Conservation (phyloP, 2,888 invertebrate genomes). For the Abscondita cerata region DNA sequence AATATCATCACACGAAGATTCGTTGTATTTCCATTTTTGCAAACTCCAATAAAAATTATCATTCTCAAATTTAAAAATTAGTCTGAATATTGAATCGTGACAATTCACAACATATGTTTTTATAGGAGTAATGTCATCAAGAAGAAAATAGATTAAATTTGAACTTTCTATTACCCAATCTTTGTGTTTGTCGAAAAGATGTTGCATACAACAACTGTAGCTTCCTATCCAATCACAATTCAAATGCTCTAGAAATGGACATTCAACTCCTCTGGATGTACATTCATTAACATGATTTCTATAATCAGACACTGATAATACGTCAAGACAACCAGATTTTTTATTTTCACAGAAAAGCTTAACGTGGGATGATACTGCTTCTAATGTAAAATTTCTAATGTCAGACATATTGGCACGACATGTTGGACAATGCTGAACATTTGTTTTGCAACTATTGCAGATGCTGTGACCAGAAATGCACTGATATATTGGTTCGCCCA, state of each 20-base stretch:
- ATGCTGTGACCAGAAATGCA: background rate
- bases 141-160: no score
- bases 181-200: no score
- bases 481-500: background rate
- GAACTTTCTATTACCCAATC: no score
- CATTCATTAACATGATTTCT: background rate
- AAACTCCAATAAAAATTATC: constrained; percentile 44
- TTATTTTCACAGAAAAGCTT: background rate
- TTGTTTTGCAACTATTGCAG: background rate
- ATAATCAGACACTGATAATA: background rate
- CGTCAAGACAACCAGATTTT: background rate
- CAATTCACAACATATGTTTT: constrained; percentile 16
- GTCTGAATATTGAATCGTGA: constrained; percentile 43
- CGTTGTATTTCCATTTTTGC: constrained; percentile 47
- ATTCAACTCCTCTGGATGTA: background rate
- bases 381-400: background rate
- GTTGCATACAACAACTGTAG: no score
- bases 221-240: background rate
- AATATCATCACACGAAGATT: constrained; percentile 42
- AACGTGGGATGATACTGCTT: background rate
- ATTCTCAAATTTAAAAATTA: constrained; percentile 43
- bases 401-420: background rate
- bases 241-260: background rate
- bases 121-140: no score
- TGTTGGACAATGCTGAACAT: background rate